Evolutionary conservation across 2,113 vertebrate genomes (phyloP).

Genomic region (rabbit (Oryctolagus cuniculus)): mOryCun1.1 NC_091438.1:50123501-50124000

Average conservation of each 20-base stretch:
- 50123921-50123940: conserved; percentile 1
- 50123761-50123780: neutral
- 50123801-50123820: neutral
- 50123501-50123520: conserved; percentile 98
- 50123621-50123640: neutral
- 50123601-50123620: neutral
- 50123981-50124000: neutral
- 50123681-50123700: neutral
- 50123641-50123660: conserved; percentile 24
- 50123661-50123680: neutral
- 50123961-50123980: neutral
- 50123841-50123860: neutral
- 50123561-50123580: conserved; percentile 86
- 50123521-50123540: conserved; percentile 96
- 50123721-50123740: neutral
- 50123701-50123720: too few relatives aligned
- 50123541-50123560: conserved; percentile 97
- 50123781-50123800: neutral
- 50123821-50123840: neutral
- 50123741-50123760: neutral
- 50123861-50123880: neutral
- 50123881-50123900: neutral
- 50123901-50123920: neutral
- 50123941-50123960: neutral
- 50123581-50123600: neutral